Conservation (phyloP, 2,113 vertebrate species). For the Sorex fumeus region DNA sequence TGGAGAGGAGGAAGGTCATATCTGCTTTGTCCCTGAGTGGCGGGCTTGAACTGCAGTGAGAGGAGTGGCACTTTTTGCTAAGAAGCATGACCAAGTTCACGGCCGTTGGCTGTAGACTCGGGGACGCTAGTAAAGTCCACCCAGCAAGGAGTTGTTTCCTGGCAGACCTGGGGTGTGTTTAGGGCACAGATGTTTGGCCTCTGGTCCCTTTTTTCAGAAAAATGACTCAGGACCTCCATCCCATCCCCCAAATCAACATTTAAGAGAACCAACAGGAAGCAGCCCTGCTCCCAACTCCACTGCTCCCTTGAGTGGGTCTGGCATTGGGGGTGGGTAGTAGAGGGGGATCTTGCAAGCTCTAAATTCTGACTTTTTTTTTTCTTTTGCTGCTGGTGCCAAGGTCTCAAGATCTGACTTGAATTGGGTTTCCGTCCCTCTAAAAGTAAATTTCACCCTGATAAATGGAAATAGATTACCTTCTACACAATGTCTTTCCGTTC, state of each 20-base stretch:
- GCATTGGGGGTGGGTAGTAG: too few relatives aligned
- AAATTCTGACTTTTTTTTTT: constrained; percentile 9
- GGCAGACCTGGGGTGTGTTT: background rate
- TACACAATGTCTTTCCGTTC: constrained; percentile 77
- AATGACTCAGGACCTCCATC: too few relatives aligned
- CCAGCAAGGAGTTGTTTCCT: background rate
- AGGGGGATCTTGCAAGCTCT: background rate
- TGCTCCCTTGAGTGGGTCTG: too few relatives aligned
- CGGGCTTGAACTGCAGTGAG: background rate
- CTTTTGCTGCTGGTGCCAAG: background rate
- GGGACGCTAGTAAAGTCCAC: constrained; percentile 5
- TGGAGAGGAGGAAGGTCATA: background rate
- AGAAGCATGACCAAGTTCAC: background rate
- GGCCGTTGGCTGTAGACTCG: background rate
- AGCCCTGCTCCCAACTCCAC: too few relatives aligned
- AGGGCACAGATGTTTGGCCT: too few relatives aligned
- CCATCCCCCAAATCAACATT: too few relatives aligned
- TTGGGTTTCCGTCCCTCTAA: constrained; percentile 50
- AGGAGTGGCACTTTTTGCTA: background rate
- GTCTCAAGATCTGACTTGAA: constrained; percentile 49
- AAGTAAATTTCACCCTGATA: constrained; percentile 74
- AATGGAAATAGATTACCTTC: constrained; percentile 79
- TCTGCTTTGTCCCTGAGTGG: background rate
- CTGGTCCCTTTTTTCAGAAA: too few relatives aligned
- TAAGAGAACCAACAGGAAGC: too few relatives aligned